These are phyloP conservation scores for Bathynomus jamesi DNA, from an alignment of 1,140 invertebrate genomes.

Conservation along the genomic window DNA sequence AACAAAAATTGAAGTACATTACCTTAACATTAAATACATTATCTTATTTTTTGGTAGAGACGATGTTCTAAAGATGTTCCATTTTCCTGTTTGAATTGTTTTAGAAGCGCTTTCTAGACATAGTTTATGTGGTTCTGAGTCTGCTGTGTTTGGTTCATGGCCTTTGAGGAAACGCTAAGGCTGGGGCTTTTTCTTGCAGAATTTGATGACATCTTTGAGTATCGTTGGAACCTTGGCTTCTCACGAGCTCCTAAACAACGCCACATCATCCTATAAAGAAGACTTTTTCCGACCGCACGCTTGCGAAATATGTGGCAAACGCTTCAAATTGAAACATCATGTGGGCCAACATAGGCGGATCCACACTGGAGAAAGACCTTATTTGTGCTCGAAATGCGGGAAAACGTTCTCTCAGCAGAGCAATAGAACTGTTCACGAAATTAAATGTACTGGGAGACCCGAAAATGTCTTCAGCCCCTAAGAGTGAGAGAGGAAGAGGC, in stretches of 20 bases:
- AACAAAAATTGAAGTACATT: too few relatives aligned
- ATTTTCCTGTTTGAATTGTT: too few relatives aligned
- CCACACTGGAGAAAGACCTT: slow-evolving; percentile 48
- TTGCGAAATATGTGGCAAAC: slow-evolving; percentile 35
- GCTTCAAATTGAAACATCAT: slow-evolving; percentile 37
- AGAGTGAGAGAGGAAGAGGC: too few relatives aligned
- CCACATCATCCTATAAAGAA: background rate
- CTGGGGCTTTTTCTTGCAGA: slow-evolving; percentile 47
- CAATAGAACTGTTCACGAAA: background rate
- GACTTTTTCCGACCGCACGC: slow-evolving; percentile 31
- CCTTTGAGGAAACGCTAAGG: slow-evolving; percentile 43
- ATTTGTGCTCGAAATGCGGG: slow-evolving; percentile 44
- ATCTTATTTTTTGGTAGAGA: too few relatives aligned
- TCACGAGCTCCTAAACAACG: background rate
- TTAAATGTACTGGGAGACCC: background rate
- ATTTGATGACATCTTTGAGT: slow-evolving; percentile 43
- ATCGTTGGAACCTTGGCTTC: background rate
- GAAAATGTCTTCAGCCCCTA: background rate
- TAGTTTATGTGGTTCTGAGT: too few relatives aligned
- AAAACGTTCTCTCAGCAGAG: slow-evolving; percentile 44
- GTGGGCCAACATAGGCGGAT: slow-evolving; percentile 42
- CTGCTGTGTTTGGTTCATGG: slow-evolving; percentile 44
- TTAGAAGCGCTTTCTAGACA: too few relatives aligned
- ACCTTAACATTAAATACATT: too few relatives aligned
- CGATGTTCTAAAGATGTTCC: too few relatives aligned